Conservation (phyloP, 2,888 invertebrate species). For the Plebejus anna region DNA sequence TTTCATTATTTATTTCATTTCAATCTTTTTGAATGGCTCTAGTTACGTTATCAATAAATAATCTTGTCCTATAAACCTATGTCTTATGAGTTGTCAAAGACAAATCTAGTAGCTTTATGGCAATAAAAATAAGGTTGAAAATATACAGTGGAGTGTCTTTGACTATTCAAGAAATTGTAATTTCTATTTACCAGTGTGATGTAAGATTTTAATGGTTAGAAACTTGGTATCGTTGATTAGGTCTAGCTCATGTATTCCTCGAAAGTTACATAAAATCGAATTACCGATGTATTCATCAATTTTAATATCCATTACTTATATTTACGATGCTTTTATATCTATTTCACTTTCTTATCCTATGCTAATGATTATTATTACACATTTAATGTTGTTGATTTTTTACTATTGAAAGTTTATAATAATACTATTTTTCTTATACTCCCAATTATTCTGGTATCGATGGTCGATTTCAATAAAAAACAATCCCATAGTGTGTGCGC, state of each 20-base stretch:
- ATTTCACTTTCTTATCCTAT: not conserved
- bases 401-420: not conserved
- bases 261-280: not conserved
- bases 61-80: too few species aligned
- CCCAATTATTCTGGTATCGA: not conserved
- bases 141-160: not conserved
- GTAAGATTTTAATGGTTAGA: not conserved
- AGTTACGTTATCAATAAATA: too few species aligned
- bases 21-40: too few species aligned
- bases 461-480: too few species aligned
- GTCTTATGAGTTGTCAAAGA: not conserved
- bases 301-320: not conserved
- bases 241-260: not conserved
- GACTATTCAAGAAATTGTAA: not conserved
- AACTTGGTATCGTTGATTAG: not conserved
- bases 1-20: too few species aligned
- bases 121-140: not conserved
- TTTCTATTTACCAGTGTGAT: not conserved
- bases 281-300: not conserved
- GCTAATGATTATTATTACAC: not conserved
- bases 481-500: too few species aligned
- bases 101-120: not conserved
- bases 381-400: not conserved
- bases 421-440: not conserved
- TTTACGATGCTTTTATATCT: not conserved